A percentile compares a stretch with the other conserved stretches of the same genome.
Conservation (phyloP, 2,113 vertebrate genomes). For the Acrocephalus kingi region DNA sequence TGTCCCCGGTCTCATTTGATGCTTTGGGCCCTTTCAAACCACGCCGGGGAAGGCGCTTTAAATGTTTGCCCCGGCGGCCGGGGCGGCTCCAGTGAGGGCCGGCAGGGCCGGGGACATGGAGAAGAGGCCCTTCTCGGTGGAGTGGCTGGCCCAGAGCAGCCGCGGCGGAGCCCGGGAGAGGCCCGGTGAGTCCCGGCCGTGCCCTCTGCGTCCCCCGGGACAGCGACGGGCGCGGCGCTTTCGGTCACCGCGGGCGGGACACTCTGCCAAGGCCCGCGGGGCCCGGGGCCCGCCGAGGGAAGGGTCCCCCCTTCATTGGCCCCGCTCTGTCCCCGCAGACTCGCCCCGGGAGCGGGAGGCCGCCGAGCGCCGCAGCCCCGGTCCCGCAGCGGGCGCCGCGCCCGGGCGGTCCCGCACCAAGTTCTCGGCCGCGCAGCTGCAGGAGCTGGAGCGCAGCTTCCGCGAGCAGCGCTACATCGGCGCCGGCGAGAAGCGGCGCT, state of each 20-base stretch:
- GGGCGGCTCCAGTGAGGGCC: neutral
- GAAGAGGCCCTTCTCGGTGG: constrained; percentile 73
- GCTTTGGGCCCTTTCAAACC: constrained; percentile 19
- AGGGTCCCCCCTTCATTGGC: fast-evolving
- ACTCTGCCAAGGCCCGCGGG: neutral
- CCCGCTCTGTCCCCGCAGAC: neutral
- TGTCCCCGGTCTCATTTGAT: constrained; percentile 58
- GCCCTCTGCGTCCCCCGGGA: fast-evolving
- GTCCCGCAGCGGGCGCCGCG: neutral
- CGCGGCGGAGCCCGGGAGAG: neutral
- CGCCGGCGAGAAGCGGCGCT: constrained; percentile 75
- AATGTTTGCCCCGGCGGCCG: neutral
- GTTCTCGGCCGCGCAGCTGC: constrained; percentile 80
- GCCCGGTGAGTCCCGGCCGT: neutral
- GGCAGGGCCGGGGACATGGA: neutral
- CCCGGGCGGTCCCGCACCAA: constrained; percentile 78
- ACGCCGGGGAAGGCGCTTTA: constrained; percentile 1
- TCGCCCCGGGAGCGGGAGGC: neutral
- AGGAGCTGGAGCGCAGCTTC: constrained; percentile 84
- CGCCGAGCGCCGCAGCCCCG: constrained; percentile 33
- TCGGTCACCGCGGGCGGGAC: neutral
- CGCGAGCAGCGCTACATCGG: constrained; percentile 81
- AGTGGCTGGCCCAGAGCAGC: constrained; percentile 85
- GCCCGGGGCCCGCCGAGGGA: neutral
- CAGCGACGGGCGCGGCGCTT: neutral